Base-by-base conservation (phyloP, 2,888 invertebrate genomes). In the Zygaena filipendulae region DNA sequence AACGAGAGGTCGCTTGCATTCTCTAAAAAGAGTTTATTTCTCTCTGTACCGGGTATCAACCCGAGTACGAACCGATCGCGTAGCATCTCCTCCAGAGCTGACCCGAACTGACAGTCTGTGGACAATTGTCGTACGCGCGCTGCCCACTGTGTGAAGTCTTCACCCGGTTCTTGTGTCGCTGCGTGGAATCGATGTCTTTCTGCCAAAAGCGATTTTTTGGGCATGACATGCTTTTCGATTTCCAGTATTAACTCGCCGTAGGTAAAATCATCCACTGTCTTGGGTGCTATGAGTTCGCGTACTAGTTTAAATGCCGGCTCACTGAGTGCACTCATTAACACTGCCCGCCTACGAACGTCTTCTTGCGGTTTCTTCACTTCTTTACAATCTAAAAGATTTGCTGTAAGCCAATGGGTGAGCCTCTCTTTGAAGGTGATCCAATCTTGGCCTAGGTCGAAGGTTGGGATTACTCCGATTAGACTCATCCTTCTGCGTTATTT, bases 141-240 rank as follows among this genome's bases (percentile, higher is more conserved):
- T 11, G 26, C 26, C 26, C 26, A 26, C 9, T 20, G 20, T 18
- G 20, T 20, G 3, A 26, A 26, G 4, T 26, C 26, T 20, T 26
- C 26, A n/a, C 9, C 12, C n/a, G n/a, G 2, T 3, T 18, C 12
- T 11, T 26, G 26, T 20, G 20, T 20, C 4, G 18, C 26, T n/a
- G n/a, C 13, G 13, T 26, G 20, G 7, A 26, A 26, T 13, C 3
- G n/a, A 13, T 26, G 26, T 10, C 26, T 11, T 21, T 10, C 13
- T 10, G 26, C 26, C 12, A 26, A 26, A 13, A 26, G 26, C 13
- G 26, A 26, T 8, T 21, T 26, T 6, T 13, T 26, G 5, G 26
- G 26, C 20, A 20, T n/a, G 3, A 20, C 2, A n/a, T 20, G 26
- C 13, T 26, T 26, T 11, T 20, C n/a, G n/a, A 16, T 7, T 16